phyloP scores from a whole-genome alignment of 2,888 invertebrate species.

The Chrysolina oricalcia region DNA sequence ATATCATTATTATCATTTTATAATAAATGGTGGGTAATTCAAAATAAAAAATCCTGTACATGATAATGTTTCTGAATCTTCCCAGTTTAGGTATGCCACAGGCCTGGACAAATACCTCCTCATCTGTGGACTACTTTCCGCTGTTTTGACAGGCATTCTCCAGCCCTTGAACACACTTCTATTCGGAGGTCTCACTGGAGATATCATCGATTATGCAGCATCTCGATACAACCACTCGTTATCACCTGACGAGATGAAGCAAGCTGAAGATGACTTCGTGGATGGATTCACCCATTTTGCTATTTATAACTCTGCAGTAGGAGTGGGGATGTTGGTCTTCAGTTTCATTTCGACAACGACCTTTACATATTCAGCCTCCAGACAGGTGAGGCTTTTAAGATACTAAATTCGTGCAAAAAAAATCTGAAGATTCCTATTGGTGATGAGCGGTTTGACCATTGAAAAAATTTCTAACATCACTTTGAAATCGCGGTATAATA shows the following conservation, averaged over 20 bases:
- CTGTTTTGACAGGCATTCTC: constrained; percentile 77
- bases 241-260: constrained; percentile 57
- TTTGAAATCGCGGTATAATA: too few relatives aligned
- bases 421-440: too few relatives aligned
- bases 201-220: constrained; percentile 73
- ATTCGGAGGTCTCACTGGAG: constrained; percentile 78
- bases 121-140: constrained; percentile 74
- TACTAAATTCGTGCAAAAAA: too few relatives aligned
- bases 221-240: constrained; percentile 27
- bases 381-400: constrained; percentile 74
- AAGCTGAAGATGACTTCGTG: constrained; percentile 71
- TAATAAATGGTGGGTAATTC: too few relatives aligned
- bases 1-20: too few relatives aligned
- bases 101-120: constrained; percentile 76
- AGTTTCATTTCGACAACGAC: constrained; percentile 79
- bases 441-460: too few relatives aligned
- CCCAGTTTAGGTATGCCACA: constrained; percentile 80
- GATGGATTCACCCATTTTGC: constrained; percentile 75
- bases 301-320: constrained; percentile 77
- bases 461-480: too few relatives aligned
- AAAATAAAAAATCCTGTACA: neutral
- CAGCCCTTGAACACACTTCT: constrained; percentile 81
- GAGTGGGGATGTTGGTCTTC: constrained; percentile 75
- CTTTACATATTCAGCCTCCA: constrained; percentile 82
- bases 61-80: neutral